Evolutionary conservation across 2,113 vertebrate species (phyloP).

Genomic region (Odobenus rosmarus): DNA sequence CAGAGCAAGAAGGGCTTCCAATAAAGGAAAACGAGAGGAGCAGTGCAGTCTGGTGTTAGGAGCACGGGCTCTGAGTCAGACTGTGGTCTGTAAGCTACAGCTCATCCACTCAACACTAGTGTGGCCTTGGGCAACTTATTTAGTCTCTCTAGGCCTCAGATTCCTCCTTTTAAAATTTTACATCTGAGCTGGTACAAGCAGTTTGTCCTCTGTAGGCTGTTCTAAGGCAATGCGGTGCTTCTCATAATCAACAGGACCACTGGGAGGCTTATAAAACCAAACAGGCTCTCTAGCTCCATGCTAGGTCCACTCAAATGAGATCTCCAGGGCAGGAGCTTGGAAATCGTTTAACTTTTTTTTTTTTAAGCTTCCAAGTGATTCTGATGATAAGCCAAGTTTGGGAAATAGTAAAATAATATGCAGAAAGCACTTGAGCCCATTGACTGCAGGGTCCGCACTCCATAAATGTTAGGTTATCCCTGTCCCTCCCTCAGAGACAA

Average conservation of each 20-base stretch:
- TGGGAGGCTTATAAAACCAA: not conserved
- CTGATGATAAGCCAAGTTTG: not conserved
- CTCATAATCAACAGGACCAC: not conserved
- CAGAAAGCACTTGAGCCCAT: not conserved
- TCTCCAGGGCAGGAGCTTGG: not conserved
- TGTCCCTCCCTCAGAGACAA: not conserved
- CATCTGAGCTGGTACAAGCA: constrained; percentile 1
- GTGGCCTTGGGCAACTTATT: constrained; percentile 37
- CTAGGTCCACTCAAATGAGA: not conserved
- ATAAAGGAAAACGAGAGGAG: not conserved
- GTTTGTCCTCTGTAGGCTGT: not conserved
- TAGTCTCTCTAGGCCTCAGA: constrained; percentile 55
- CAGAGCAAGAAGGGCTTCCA: not conserved
- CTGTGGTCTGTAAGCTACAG: not conserved
- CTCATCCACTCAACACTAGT: constrained; percentile 15
- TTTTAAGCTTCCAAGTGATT: constrained; percentile 1
- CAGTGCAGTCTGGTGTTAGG: not conserved
- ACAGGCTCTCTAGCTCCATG: not conserved
- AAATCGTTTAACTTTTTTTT: not conserved
- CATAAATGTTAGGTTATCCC: not conserved
- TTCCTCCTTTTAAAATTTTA: constrained; percentile 23
- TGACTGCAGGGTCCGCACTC: not conserved
- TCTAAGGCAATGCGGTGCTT: not conserved
- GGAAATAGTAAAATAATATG: constrained; percentile 14
- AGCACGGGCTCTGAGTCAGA: not conserved